Base-by-base conservation (phyloP, 2,888 invertebrate genomes). In the Ophioninae sp. region DNA sequence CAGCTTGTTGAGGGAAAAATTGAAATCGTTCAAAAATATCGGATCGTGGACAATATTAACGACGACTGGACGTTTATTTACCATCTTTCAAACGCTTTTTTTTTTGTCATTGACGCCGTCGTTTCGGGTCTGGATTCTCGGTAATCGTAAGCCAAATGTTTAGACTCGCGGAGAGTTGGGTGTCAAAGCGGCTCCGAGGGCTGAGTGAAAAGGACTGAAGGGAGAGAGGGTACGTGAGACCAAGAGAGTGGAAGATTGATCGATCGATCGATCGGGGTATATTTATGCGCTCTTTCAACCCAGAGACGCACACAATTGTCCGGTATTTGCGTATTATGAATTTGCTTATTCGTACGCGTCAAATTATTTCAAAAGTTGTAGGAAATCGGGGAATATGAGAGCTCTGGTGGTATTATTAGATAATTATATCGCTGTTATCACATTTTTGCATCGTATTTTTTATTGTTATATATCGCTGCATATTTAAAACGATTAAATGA, bases 141-240 rank as follows among this genome's bases (percentile, higher is more conserved):
- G 86, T 86, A 86, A 68, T 62, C 73, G 67, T 75, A 75, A 79
- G 50, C 74, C n/a, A 77, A 77, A 77, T 79, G 59, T 82, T 82
- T 79, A 75, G 79, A 70, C 21, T 70, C 72, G 72, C 20, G 20
- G 75, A 78, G 65, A 81, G 69, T 75, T 79, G 72, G 79, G 75
- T 84, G 79, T 81, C 79, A 20, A 69, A 79, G 81, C 68, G 79
- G 70, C 30, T 21, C 13, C n/a, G 59, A 79, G 64, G 79, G 79
- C 73, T 59, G 84, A 73, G 76, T 73, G 62, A 79, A 81, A 84
- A 76, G 72, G 68, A 68, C 72, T 57, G 20, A 39, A 78, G 39
- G 44, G 70, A 21, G 62, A 20, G 59, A 77, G 10, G 39, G 7
- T 67, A 62, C 59, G 64, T 61, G 68, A 69, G 69, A 68, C 21